Evolutionary conservation across 2,888 invertebrate species (phyloP).

Genomic region (Parochlus steinenii): DNA sequence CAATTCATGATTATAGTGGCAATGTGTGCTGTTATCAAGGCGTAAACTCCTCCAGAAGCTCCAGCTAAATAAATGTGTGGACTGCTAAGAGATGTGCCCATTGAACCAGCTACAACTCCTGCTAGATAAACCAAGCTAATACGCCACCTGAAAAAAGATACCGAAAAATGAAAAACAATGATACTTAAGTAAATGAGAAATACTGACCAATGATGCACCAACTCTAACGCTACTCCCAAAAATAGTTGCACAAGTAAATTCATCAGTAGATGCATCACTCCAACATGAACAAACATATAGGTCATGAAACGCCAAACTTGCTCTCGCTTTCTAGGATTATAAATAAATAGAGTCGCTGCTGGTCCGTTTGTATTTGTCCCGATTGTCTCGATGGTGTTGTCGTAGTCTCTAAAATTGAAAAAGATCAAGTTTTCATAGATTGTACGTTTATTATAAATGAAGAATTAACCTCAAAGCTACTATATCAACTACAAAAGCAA

Average conservation of each 20-base stretch:
- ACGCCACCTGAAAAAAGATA: conserved; percentile 53
- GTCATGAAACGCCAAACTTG: conserved; percentile 88
- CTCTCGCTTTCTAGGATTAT: conserved; percentile 67
- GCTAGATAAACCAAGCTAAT: conserved; percentile 68
- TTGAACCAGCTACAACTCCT: conserved; percentile 70
- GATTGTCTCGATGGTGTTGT: conserved; percentile 20
- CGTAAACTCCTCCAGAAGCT: conserved; percentile 91
- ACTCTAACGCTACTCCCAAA: conserved; percentile 85
- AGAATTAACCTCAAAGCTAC: conserved; percentile 26
- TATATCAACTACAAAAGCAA: conserved; percentile 39
- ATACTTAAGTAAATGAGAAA: conserved; percentile 19
- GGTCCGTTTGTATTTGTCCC: conserved; percentile 47
- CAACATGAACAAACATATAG: conserved; percentile 50
- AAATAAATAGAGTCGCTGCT: conserved; percentile 66
- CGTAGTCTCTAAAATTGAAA: conserved; percentile 24
- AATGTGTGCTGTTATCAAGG: conserved; percentile 82
- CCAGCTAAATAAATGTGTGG: conserved; percentile 73
- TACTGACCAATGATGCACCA: conserved; percentile 69
- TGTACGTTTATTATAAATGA: conserved; percentile 16
- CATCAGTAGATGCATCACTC: conserved; percentile 71
- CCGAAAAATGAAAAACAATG: neutral
- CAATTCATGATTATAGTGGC: conserved; percentile 91
- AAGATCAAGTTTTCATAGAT: conserved; percentile 26
- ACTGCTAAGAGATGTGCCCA: conserved; percentile 66
- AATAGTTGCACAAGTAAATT: conserved; percentile 85